Evolutionary conservation across 2,797 vertebrate genomes (phyloP).

Genomic region (Crax fasciolata): DNA sequence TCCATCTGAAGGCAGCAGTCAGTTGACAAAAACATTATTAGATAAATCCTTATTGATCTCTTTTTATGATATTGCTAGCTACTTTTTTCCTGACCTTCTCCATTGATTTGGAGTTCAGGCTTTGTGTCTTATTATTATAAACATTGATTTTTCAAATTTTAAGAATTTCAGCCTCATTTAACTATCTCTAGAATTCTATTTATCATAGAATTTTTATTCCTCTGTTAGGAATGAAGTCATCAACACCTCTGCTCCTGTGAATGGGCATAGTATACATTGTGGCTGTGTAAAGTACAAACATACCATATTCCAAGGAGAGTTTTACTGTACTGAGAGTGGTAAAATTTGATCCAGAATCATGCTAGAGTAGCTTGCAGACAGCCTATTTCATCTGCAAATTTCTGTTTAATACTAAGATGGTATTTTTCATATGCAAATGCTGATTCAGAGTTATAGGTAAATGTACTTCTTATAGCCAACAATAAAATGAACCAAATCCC

Average conservation of each 20-base stretch:
- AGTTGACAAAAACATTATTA: constrained; percentile 2
- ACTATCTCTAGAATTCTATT: background rate
- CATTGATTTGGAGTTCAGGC: background rate
- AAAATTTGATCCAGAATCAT: background rate
- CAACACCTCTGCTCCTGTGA: background rate
- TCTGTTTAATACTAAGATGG: background rate
- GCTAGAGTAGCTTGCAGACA: background rate
- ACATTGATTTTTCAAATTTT: background rate
- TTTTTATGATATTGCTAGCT: background rate
- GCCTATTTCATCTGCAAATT: background rate
- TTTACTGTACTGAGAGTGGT: background rate
- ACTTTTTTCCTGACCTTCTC: background rate
- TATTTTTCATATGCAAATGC: background rate
- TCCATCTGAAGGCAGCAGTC: background rate
- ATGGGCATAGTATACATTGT: background rate
- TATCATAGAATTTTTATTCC: background rate
- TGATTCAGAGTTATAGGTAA: background rate
- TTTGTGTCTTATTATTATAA: background rate
- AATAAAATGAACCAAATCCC: background rate
- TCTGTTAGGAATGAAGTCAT: background rate
- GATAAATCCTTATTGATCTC: background rate
- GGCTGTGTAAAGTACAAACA: background rate
- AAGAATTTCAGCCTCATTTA: background rate
- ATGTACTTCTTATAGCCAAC: background rate
- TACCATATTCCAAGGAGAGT: background rate